Evolutionary conservation across 2,113 vertebrate species (phyloP).

Genomic region (Seriola rivoliana): DNA sequence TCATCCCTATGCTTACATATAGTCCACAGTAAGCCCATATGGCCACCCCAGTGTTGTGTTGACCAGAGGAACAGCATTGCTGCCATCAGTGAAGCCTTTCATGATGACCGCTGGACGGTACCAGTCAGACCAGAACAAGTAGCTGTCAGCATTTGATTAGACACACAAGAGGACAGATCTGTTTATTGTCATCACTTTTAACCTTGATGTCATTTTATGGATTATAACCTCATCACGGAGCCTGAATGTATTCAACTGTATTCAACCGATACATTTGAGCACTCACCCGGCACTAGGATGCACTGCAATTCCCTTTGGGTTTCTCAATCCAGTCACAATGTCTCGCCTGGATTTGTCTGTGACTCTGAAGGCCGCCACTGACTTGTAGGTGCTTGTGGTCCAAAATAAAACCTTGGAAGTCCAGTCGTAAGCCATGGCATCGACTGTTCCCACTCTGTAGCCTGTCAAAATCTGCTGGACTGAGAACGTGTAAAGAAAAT

Average conservation of each 20-base stretch:
- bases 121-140: slow-evolving; percentile 83
- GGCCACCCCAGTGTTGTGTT: slow-evolving; percentile 81
- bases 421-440: slow-evolving; percentile 84
- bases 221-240: not conserved
- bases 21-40: slow-evolving; percentile 78
- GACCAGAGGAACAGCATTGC: slow-evolving; percentile 77
- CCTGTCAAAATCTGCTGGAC: slow-evolving; percentile 78
- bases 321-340: slow-evolving; percentile 72
- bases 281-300: slow-evolving; percentile 81
- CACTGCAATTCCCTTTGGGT: slow-evolving; percentile 79
- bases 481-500: slow-evolving; percentile 40
- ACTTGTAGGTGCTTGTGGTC: slow-evolving; percentile 70
- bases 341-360: slow-evolving; percentile 78
- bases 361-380: slow-evolving; percentile 75
- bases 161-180: not conserved
- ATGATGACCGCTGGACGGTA: slow-evolving; percentile 81
- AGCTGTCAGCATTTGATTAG: slow-evolving; percentile 55
- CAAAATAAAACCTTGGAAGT: slow-evolving; percentile 83
- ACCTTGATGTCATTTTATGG: not conserved
- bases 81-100: slow-evolving; percentile 77
- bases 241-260: not conserved
- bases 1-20: slow-evolving; percentile 59
- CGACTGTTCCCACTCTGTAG: slow-evolving; percentile 69
- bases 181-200: not conserved
- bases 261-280: not conserved